Evolutionary conservation across 2,797 vertebrate species (phyloP).

Genomic region (Rhyacichthys aspro): DNA sequence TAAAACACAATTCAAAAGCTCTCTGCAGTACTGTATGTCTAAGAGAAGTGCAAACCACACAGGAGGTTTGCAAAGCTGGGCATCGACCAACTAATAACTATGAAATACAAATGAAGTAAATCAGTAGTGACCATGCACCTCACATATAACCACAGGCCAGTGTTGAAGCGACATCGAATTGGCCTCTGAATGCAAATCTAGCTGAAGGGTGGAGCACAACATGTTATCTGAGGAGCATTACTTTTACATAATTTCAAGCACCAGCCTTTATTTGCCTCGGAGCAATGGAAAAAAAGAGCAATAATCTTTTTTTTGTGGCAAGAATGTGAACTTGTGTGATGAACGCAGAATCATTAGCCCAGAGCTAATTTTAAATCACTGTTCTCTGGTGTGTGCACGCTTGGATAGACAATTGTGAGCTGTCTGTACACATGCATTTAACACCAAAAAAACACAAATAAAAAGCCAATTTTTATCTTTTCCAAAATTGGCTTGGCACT

Average conservation of each 20-base stretch:
- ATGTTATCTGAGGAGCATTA: constrained; percentile 62
- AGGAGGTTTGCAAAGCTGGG: constrained; percentile 29
- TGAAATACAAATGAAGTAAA: constrained; percentile 38
- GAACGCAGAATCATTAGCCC: constrained; percentile 70
- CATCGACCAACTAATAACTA: constrained; percentile 36
- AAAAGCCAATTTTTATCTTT: constrained; percentile 34
- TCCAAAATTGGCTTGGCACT: constrained; percentile 28
- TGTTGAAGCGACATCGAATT: constrained; percentile 48
- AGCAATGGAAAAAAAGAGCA: constrained; percentile 42
- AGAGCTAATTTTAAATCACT: constrained; percentile 56
- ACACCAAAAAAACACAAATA: constrained; percentile 15
- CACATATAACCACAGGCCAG: constrained; percentile 37
- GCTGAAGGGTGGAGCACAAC: constrained; percentile 51
- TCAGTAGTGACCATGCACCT: constrained; percentile 39
- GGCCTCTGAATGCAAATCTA: constrained; percentile 46
- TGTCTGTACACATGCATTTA: constrained; percentile 36
- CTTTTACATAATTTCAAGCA: constrained; percentile 57
- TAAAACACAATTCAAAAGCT: constrained; percentile 42
- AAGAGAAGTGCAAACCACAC: constrained; percentile 15
- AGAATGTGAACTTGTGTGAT: constrained; percentile 77
- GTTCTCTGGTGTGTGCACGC: constrained; percentile 6
- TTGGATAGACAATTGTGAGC: background rate
- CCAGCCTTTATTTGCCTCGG: constrained; percentile 61
- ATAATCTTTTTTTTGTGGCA: constrained; percentile 71
- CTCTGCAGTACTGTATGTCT: constrained; percentile 27